Evolutionary conservation across 2,113 vertebrate genomes (phyloP).

Genomic region (Neogobius melanostomus): DNA sequence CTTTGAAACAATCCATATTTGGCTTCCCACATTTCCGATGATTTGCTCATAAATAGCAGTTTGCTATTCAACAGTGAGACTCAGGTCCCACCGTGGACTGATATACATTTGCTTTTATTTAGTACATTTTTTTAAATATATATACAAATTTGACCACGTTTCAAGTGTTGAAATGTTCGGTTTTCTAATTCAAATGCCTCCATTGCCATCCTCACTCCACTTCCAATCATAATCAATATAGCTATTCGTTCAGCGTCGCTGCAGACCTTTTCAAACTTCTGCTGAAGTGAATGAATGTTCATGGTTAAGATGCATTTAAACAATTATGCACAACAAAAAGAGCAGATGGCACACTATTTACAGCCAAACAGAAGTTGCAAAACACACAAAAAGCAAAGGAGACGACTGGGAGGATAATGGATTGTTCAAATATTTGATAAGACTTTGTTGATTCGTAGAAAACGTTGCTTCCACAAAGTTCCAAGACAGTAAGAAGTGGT

Average conservation of each 20-base stretch:
- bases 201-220: not conserved
- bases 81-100: too few relatives aligned
- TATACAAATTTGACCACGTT: too few relatives aligned
- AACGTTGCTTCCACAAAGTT: not conserved
- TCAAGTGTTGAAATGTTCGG: not conserved
- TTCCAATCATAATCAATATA: not conserved
- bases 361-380: not conserved
- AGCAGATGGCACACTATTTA: not conserved
- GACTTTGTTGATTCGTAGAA: not conserved
- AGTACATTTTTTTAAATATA: too few relatives aligned
- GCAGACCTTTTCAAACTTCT: not conserved
- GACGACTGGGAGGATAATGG: not conserved
- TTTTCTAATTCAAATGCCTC: not conserved
- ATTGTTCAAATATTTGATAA: not conserved
- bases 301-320: not conserved
- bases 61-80: too few relatives aligned
- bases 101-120: too few relatives aligned
- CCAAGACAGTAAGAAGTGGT: not conserved
- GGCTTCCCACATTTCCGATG: too few relatives aligned
- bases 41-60: too few relatives aligned
- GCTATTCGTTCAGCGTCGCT: not conserved
- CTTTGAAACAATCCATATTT: too few relatives aligned
- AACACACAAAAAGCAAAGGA: not conserved
- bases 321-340: not conserved
- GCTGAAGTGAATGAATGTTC: not conserved